phyloP scores from a whole-genome alignment of 2,888 invertebrate genomes.

The Dendrolimus pini region DNA sequence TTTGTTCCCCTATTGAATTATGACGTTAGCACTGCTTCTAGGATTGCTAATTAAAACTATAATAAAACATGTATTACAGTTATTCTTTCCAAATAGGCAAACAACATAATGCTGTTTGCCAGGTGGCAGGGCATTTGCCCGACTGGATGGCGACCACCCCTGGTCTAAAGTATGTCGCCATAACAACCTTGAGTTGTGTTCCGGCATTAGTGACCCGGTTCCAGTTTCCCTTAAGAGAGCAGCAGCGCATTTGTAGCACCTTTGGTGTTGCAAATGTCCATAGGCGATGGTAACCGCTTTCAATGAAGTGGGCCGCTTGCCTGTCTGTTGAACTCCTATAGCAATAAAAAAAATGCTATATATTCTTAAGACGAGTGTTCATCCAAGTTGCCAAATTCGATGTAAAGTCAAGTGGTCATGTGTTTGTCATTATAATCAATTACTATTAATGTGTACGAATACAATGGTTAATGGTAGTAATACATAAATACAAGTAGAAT shows the following conservation, averaged over 20 bases:
- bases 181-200: too few relatives aligned
- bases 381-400: slow-evolving; percentile 71
- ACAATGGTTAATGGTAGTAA: background rate
- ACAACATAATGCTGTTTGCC: background rate
- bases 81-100: too few relatives aligned
- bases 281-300: too few relatives aligned
- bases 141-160: too few relatives aligned
- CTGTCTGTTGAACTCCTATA: too few relatives aligned
- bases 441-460: slow-evolving; percentile 30
- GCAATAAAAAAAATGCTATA: background rate
- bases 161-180: too few relatives aligned
- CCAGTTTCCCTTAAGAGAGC: too few relatives aligned
- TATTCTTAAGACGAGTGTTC: slow-evolving; percentile 53
- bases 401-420: slow-evolving; percentile 63
- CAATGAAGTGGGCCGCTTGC: too few relatives aligned
- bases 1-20: slow-evolving; percentile 2
- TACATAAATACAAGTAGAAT: slow-evolving; percentile 22
- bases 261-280: too few relatives aligned
- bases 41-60: slow-evolving; percentile 5
- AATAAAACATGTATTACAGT: slow-evolving; percentile 13
- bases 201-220: too few relatives aligned
- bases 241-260: too few relatives aligned
- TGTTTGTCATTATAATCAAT: slow-evolving; percentile 54
- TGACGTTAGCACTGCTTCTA: background rate
- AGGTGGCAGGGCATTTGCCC: too few relatives aligned